phyloP scores from a whole-genome alignment of 2,113 vertebrate genomes.

The Dolichallabes microphthalmus region DNA sequence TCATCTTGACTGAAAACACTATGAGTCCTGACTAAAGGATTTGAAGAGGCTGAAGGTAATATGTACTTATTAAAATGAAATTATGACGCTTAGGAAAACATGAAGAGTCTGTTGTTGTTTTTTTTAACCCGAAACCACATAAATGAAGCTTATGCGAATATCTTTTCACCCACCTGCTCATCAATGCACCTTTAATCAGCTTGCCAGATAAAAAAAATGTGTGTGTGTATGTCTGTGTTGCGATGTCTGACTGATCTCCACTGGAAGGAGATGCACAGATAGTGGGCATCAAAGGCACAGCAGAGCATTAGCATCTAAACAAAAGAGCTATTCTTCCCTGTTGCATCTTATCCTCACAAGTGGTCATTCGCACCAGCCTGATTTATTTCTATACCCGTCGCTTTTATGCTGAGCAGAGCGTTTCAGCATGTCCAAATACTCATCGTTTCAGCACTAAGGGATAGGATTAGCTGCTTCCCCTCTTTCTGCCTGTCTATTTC shows the following conservation, averaged over 20 bases:
- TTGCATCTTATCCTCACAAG: constrained; percentile 65
- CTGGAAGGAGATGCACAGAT: constrained; percentile 62
- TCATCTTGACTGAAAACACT: neutral
- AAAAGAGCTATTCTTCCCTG: constrained; percentile 70
- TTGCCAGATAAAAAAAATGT: neutral
- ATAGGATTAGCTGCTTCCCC: constrained; percentile 69
- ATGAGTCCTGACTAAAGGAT: neutral
- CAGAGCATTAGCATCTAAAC: constrained; percentile 75
- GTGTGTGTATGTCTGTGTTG: neutral
- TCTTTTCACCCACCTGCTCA: neutral
- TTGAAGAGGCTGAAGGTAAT: neutral
- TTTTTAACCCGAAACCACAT: neutral
- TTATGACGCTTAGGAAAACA: neutral
- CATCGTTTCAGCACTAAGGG: constrained; percentile 68
- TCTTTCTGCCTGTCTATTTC: constrained; percentile 54
- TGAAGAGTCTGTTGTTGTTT: neutral
- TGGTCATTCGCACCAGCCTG: constrained; percentile 71
- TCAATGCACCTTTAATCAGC: constrained; percentile 55
- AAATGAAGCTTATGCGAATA: constrained; percentile 3
- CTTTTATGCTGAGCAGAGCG: constrained; percentile 70
- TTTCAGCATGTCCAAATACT: constrained; percentile 50
- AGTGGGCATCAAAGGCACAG: constrained; percentile 73
- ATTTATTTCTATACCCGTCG: constrained; percentile 68
- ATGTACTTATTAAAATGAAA: neutral
- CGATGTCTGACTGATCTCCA: constrained; percentile 32